Evolutionary conservation across 2,888 invertebrate genomes (phyloP), one percentile per base, ranked within the genome.

Genomic region (Erebia palarica): DNA sequence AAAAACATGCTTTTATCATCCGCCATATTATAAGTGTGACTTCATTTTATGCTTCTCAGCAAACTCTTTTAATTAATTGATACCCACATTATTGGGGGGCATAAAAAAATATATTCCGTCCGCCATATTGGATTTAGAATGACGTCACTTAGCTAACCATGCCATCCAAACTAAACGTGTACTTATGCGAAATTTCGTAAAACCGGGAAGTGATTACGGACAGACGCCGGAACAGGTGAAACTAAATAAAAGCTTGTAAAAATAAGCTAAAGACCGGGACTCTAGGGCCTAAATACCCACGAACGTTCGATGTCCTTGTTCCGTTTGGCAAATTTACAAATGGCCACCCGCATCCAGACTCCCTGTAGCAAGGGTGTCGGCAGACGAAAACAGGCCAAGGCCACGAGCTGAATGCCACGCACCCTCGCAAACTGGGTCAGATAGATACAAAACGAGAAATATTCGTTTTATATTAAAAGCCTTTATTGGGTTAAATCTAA

Each of bases 331-430:
- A 44, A 21, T 66, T 66, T 57, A 57, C 55, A 66, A 66, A 66
- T 44, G 44, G 42, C 65, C 27, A 21, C 65, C 55, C 65, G 51
- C 55, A 57, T 47, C 66, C 58, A 49, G 58, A 63, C 55, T 55
- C 61, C 65, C 68, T 60, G n/a, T 13, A 47, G 61, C 49, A 53
- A 63, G 68, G 70, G 73, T 70, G 72, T 53, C 55, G 65, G 68
- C 68, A 49, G 27, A 18, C 65, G 65, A 51, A 73, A 71, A 49
- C 65, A 13, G 72, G 74, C 63, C 72, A 74, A 74, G 74, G 74
- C 66, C 70, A 61, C 18, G 61, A n/a, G 21, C 11, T 57, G 57
- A 70, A 65, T 65, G 49, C 61, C 66, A 72, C 70, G 68, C 65
- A 69, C 68, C 70, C 70, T 69, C 44, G 9, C 65, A 64, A 73